Base-by-base conservation (phyloP, 2,888 invertebrate genomes). In the Mechanitis mazaeus region DNA sequence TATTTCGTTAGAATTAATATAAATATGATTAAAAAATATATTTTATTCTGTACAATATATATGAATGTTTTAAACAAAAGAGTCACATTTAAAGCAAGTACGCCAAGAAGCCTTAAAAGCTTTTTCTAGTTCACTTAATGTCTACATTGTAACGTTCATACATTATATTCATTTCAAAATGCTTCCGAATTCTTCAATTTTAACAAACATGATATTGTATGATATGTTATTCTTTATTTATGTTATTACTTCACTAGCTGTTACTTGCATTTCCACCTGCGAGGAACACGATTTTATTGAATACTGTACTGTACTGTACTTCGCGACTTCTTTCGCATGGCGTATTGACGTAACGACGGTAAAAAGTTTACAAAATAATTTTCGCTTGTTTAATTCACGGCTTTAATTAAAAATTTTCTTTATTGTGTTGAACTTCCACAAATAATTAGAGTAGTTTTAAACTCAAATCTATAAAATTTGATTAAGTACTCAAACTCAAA, bases 61-160 rank as follows among this genome's bases (percentile, higher is more conserved):
- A 31, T 50, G 4, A 31, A 31, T 50, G 31, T 31, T 11, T 31
- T 6, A 50, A 50, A 42, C 42, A 42, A 7, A 28, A 50, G 50
- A 50, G 7, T 31, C 9, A 3, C 31, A 9, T 50, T 50, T n/a
- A 50, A 50, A 50, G 7, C 31, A 50, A 50, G 9, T n/a, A 50
- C 3, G 50, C 28, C 6, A 31, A 50, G 50, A 6, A 31, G 9
- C 31, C 50, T 50, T 50, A 50, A 50, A 50, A 50, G 50, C 50
- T 50, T 50, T 50, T 31, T 50, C 50, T 50, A 50, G 50, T 50
- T 50, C 31, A 31, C n/a, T 50, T 31, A 50, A 50, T 50, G 50
- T 50, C 20, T 9, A 50, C 50, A 50, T 9, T 50, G 50, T 50
- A 50, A 50, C 11, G 28, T 50, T 11, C 50, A 31, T 50, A 31